Evolutionary conservation across 2,113 vertebrate genomes (phyloP), one percentile per base, ranked within the genome.

Genomic region (Scomber colias): DNA sequence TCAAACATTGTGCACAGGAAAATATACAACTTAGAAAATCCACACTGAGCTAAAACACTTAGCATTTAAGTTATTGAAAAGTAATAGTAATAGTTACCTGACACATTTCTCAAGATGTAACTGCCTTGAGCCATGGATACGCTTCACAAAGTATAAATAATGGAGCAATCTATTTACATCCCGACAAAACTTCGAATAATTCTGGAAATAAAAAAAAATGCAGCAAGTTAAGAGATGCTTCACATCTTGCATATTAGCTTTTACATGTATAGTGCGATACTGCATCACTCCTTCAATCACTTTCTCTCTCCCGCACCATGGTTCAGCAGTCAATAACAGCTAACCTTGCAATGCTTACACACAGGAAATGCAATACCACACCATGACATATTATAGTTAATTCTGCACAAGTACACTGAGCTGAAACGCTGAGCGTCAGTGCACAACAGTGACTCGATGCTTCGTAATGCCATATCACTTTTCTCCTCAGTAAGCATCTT

Each of bases 311-410:
- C 3, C 11, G 19, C 35, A 35, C 44, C 13, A 59, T n/a, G 67
- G 11, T 71, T 53, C 35, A 50, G 65, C 85, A 63, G 56, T 89
- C 77, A 71, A 73, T 81, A 82, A 44, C 82, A 66, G 75, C 83
- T 83, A 53, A 70, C 77, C 71, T 79, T 73, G 74, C 81, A 82
- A 11, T 86, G 91, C 91, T 92, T 87, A 75, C 86, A 84, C 62
- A 77, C 55, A 87, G 87, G 93, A 88, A 94, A 94, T 91, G 60
- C 66, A 87, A 93, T 62, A 78, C 90, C 17, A 46, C 71, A 55
- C 59, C 46, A 40, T 27, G 70, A 35, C 62, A 84, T 76, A 83
- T 78, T 83, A 79, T 62, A 61, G 84, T 82, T 83, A 70, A 84
- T 86, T 82, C 84, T 83, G 85, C 88, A 82, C 75, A 88, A 75